Base-by-base conservation (phyloP, 2,113 vertebrate genomes). In the Platycercus adscitus region DNA sequence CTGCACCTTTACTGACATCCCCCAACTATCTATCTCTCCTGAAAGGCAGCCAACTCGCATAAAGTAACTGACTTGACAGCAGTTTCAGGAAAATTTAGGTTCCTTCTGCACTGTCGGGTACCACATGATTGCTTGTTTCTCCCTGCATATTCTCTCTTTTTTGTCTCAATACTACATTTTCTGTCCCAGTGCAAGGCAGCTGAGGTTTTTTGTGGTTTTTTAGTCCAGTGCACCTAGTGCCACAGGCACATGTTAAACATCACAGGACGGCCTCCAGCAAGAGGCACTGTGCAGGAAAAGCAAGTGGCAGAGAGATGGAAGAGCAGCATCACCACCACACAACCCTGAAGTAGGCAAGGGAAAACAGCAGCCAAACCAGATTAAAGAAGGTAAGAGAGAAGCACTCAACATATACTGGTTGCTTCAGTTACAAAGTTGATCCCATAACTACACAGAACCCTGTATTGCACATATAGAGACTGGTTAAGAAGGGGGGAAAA, bases 381-480 rank as follows among this genome's bases (percentile, higher is more conserved):
- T 0, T 2, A 10, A 61, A 56, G 33, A 19, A 49, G 2, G 3
- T 28, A 71, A 23, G 4, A 52, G 37, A 78, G 13, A 50, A 84
- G 29, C 33, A 52, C 33, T 66, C 41, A 72, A 19, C 37, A 25
- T 10, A 18, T 43, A n/a, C 20, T 9, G 3, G 13, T 71, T 66
- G 39, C 13, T 82, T 71, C 58, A 47, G 2, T 33, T 31, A 56
- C 1, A 7, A 50, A 73, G 8, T 4, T 64, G 31, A 29, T 23
- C 7, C 2, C 39, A n/a, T 13, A 71, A 24, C 25, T 15, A 46
- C 29, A 84, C 2, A 80, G 66, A 82, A 82, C 14, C 31, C 14
- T 28, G 10, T 29, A 60, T 0, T 5, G 16, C 24, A 8, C 13
- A 37, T 28, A 63, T 2, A 46, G 3, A 82, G 18, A 71, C 56